A percentile compares a stretch with the other conserved stretches of the same genome.
These are phyloP conservation scores for Ammodytes marinus DNA, from an alignment of 2,113 vertebrate species.

Conservation along the genomic window DNA sequence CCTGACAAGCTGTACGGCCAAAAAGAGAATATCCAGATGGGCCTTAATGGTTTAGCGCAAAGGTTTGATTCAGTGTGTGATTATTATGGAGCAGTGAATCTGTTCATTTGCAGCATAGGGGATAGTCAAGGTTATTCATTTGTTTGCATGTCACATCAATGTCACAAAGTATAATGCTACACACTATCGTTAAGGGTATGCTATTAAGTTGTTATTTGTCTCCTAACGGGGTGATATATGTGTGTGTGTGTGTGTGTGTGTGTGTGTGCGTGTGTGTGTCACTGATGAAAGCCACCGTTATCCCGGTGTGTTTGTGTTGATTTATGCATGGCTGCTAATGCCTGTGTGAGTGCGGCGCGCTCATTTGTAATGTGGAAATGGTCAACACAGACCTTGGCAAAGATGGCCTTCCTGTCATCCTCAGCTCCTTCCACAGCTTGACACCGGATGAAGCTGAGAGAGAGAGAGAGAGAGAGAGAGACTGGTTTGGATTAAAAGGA, in stretches of 20 bases:
- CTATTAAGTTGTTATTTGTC: neutral
- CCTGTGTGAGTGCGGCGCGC: neutral
- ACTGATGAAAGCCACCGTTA: slow-evolving; percentile 10
- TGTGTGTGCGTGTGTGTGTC: slow-evolving; percentile 1
- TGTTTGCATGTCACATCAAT: too few relatives aligned
- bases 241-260: neutral
- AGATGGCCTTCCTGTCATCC: slow-evolving; percentile 71
- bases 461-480: slow-evolving; percentile 7
- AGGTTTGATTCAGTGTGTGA: neutral
- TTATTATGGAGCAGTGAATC: neutral
- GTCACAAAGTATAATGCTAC: neutral
- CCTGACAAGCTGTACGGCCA: neutral
- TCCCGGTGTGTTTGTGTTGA: slow-evolving; percentile 13
- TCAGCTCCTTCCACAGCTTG: slow-evolving; percentile 53
- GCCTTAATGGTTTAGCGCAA: slow-evolving; percentile 9
- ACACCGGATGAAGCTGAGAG: slow-evolving; percentile 45
- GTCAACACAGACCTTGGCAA: slow-evolving; percentile 64
- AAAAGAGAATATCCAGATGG: neutral
- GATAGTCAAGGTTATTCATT: neutral
- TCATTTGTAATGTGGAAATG: slow-evolving; percentile 40
- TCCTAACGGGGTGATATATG: neutral
- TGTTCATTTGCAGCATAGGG: neutral
- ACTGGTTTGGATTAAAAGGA: slow-evolving; percentile 24
- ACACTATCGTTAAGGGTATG: neutral
- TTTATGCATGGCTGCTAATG: slow-evolving; percentile 9